Evolutionary conservation across 2,797 vertebrate species (phyloP).

Genomic region (Chloroceryle amazona): DNA sequence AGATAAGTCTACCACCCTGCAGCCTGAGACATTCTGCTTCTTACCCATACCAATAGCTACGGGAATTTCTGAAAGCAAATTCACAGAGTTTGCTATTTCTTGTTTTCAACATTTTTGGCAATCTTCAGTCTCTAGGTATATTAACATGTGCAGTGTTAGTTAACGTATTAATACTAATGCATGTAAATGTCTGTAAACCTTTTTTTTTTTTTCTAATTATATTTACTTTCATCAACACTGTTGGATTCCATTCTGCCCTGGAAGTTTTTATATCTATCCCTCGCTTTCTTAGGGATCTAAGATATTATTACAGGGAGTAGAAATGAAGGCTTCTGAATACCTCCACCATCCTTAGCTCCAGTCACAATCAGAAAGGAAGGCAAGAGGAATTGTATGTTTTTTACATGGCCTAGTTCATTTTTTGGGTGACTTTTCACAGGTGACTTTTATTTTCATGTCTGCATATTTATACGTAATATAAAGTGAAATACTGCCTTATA

Average conservation of each 20-base stretch:
- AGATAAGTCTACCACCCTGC: not conserved
- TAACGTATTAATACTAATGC: conserved; percentile 52
- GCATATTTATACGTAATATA: not conserved
- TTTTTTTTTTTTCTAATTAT: not conserved
- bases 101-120: conserved; percentile 49
- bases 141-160: conserved; percentile 58
- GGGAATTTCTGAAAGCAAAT: conserved; percentile 27
- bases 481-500: not conserved
- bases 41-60: conserved; percentile 15
- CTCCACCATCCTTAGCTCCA: not conserved
- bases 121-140: conserved; percentile 30
- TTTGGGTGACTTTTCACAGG: not conserved
- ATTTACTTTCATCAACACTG: not conserved
- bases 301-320: not conserved
- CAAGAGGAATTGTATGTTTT: not conserved
- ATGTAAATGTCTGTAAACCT: conserved; percentile 53
- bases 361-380: not conserved
- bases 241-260: not conserved
- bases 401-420: not conserved
- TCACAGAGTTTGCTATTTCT: conserved; percentile 32
- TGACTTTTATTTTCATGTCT: not conserved
- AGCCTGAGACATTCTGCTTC: not conserved
- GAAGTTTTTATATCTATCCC: not conserved
- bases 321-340: not conserved
- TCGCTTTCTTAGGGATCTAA: not conserved